Evolutionary conservation across 2,888 invertebrate species (phyloP).

Genomic region (Phengaris alcon): DNA sequence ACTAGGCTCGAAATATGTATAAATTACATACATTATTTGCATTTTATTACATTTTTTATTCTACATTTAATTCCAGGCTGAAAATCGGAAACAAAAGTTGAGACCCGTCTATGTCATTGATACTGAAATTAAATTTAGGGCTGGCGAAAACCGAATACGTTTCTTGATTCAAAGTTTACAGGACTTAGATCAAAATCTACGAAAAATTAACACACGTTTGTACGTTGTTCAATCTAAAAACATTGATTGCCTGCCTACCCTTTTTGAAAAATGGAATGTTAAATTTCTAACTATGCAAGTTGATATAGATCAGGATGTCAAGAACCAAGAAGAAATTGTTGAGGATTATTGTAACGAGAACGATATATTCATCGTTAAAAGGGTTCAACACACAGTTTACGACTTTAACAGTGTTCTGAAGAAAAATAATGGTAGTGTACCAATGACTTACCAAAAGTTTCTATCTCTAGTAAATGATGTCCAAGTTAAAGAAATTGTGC

Average conservation of each 20-base stretch:
- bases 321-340: constrained; percentile 74
- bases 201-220: constrained; percentile 75
- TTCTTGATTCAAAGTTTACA: constrained; percentile 80
- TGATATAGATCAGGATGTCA: constrained; percentile 82
- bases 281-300: constrained; percentile 79
- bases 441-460: constrained; percentile 83
- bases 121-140: constrained; percentile 74
- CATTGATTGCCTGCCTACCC: constrained; percentile 67
- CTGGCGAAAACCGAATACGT: constrained; percentile 81
- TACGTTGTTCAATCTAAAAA: constrained; percentile 80
- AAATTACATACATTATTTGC: constrained; percentile 1
- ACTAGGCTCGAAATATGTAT: background rate
- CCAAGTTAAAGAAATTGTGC: constrained; percentile 66
- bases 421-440: constrained; percentile 80
- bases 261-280: constrained; percentile 81
- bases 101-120: constrained; percentile 82
- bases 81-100: constrained; percentile 66
- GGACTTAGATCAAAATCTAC: constrained; percentile 77
- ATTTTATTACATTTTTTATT: constrained; percentile 18
- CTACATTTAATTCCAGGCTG: constrained; percentile 55
- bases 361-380: constrained; percentile 74
- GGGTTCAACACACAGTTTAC: constrained; percentile 82
- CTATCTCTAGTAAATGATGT: constrained; percentile 65
- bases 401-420: constrained; percentile 79
- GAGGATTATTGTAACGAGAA: constrained; percentile 71